Base-by-base conservation (phyloP, 2,797 vertebrate genomes). In the Clarias pachynema region DNA sequence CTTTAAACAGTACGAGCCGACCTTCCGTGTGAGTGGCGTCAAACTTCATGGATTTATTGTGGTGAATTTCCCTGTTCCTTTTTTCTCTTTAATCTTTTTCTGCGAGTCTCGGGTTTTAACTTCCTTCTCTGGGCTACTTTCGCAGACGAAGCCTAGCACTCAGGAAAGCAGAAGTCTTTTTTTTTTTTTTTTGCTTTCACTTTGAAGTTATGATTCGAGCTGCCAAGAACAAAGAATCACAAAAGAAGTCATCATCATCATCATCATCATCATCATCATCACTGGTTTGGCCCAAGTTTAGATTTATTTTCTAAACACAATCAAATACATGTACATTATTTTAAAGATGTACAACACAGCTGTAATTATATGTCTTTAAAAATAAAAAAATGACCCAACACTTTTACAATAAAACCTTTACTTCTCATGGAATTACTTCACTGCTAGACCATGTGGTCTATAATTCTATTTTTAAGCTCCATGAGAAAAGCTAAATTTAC, bases 41-140 rank as follows among this genome's bases (percentile, higher is more conserved):
- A 3, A 10, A 22, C 16, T 82, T 72, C n/a, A 29, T 26, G n/a
- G 69, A 44, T 73, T 62, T 62, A 62, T 60, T 60, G 49, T 59
- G 57, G 37, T 62, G 40, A 80, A 81, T 81, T 66, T 66, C 79
- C 79, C 79, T 66, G 10, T 80, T 66, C 79, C 78, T 29, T 53
- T 34, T 40, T 56, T 74, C 24, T 74, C n/a, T 74, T 24, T 2
- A 34, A 44, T 26, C 14, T 15, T 29, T 66, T 82, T 59, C 29
- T 82, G 49, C 0, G 26, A 82, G 56, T 73, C 81, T 66, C 6
- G 26, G 18, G 79, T 66, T 80, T 80, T 82, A 44, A 82, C 68
- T 70, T 72, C 34, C 68, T 26, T 60, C 31, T 82, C 20, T 4
- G n/a, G 49, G n/a, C 40, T 66, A 20, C 60, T 80, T 66, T 66